Evolutionary conservation across 2,888 invertebrate species (phyloP).

Genomic region (Drosophila barbarae): DNA sequence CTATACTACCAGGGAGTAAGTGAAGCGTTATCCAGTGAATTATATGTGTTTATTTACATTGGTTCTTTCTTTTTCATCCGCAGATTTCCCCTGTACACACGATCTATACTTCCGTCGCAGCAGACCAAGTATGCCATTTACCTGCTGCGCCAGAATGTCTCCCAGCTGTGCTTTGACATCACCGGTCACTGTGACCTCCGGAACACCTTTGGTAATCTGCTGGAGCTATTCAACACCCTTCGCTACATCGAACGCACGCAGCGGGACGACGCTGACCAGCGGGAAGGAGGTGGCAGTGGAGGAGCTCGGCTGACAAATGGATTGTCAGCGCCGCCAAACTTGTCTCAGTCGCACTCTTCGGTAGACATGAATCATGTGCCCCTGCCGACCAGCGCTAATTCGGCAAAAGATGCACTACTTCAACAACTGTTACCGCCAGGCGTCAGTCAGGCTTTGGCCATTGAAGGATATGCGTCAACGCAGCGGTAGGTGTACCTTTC

Average conservation of each 20-base stretch:
- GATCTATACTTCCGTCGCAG: conserved; percentile 77
- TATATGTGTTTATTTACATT: neutral
- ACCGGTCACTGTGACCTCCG: conserved; percentile 73
- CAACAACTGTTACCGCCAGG: conserved; percentile 58
- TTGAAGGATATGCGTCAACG: conserved; percentile 61
- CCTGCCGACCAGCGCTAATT: conserved; percentile 58
- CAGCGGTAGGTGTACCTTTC: conserved; percentile 53
- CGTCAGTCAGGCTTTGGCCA: conserved; percentile 63
- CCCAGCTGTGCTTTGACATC: conserved; percentile 84
- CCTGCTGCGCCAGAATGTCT: conserved; percentile 95
- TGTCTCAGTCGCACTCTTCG: conserved; percentile 76
- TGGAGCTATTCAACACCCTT: conserved; percentile 70
- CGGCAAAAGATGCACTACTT: conserved; percentile 58
- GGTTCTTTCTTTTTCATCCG: neutral
- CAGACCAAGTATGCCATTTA: conserved; percentile 92
- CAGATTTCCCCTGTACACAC: conserved; percentile 90
- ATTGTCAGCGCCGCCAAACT: conserved; percentile 38
- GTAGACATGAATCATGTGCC: conserved; percentile 76
- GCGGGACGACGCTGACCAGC: conserved; percentile 46
- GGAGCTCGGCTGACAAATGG: conserved; percentile 49
- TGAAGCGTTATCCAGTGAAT: conserved; percentile 27
- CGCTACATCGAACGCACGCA: conserved; percentile 64
- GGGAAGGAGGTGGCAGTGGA: neutral
- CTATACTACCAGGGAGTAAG: conserved; percentile 85
- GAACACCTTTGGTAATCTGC: conserved; percentile 76